A percentile compares a stretch with the other conserved stretches of the same genome.
Evolutionary conservation across 2,888 invertebrate species (phyloP).

Genomic region (Lasioglossum lativentre): DNA sequence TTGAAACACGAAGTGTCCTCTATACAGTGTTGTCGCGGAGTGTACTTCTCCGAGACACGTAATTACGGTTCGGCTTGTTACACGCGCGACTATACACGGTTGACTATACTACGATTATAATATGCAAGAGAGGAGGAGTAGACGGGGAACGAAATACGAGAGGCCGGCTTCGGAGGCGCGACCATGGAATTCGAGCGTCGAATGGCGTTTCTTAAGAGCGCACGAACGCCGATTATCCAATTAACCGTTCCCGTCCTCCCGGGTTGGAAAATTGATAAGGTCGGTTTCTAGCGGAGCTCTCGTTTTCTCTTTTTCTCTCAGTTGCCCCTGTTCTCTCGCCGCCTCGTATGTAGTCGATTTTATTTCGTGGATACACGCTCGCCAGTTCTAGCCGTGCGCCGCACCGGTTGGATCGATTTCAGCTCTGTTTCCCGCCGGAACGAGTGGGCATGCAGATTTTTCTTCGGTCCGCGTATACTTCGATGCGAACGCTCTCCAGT

Average conservation of each 20-base stretch:
- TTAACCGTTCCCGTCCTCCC: slow-evolving; percentile 58
- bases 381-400: background rate
- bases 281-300: slow-evolving; percentile 17
- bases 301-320: background rate
- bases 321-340: slow-evolving; percentile 2
- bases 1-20: background rate
- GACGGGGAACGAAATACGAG: slow-evolving; percentile 56
- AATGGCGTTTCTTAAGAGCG: slow-evolving; percentile 41
- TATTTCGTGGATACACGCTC: slow-evolving; percentile 21
- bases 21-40: background rate
- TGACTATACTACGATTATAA: slow-evolving; percentile 59
- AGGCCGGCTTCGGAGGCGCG: slow-evolving; percentile 41
- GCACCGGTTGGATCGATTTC: slow-evolving; percentile 8
- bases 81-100: slow-evolving; percentile 44
- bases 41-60: slow-evolving; percentile 40
- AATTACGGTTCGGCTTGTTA: slow-evolving; percentile 65
- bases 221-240: slow-evolving; percentile 69
- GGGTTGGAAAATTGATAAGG: slow-evolving; percentile 67
- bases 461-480: background rate
- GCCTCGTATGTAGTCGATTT: slow-evolving; percentile 16
- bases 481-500: slow-evolving; percentile 2
- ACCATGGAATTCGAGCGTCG: slow-evolving; percentile 52
- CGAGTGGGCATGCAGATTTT: slow-evolving; percentile 5
- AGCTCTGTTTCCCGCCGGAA: background rate
- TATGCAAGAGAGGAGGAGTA: slow-evolving; percentile 48